Evolutionary conservation across 2,888 invertebrate species (phyloP), one percentile per base, ranked within the genome.

Genomic region (Lasioglossum zephyrum): DNA sequence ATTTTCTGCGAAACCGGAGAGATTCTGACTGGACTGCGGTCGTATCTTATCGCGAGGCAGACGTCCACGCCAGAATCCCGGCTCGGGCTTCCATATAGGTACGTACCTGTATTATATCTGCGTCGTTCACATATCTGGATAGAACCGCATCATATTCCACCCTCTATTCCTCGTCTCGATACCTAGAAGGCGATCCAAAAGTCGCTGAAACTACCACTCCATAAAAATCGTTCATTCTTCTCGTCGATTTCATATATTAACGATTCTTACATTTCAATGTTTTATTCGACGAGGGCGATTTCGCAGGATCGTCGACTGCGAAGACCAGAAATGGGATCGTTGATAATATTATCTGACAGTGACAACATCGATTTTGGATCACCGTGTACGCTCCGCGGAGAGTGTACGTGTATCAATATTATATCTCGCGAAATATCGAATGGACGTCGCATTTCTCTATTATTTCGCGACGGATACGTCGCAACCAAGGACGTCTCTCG

Each of bases 41-140:
- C 85, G 91, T 93, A 93, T 93, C 93, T 94, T 94, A 94, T 94
- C 93, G 92, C 90, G 87, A 89, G 86, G 90, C 90, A 92, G 92
- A 93, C 93, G 94, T 94, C 94, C 92, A 86, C 87, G 92, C 90
- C 94, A 94, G 94, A 94, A 92, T 92, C 91, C 91, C 86, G 72
- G 86, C 81, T 85, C 77, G 83, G 87, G 81, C 86, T 86, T 89
- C 90, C 86, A 83, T 89, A 87, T 87, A 88, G 85, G 84, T 88
- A 86, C 84, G 86, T 92, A 93, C 92, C 92, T 92, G 92, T 91
- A 88, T 92, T 92, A 91, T 92, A 92, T 87, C 89, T 90, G 88
- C 91, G 89, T 91, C 87, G 87, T 90, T 88, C 90, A 91, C 91
- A 87, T 92, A 92, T 92, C 91, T 90, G 89, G 91, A 88, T 92